These are phyloP conservation scores for Poecile atricapillus DNA, from an alignment of 2,113 vertebrate species.

Conservation along the genomic window DNA sequence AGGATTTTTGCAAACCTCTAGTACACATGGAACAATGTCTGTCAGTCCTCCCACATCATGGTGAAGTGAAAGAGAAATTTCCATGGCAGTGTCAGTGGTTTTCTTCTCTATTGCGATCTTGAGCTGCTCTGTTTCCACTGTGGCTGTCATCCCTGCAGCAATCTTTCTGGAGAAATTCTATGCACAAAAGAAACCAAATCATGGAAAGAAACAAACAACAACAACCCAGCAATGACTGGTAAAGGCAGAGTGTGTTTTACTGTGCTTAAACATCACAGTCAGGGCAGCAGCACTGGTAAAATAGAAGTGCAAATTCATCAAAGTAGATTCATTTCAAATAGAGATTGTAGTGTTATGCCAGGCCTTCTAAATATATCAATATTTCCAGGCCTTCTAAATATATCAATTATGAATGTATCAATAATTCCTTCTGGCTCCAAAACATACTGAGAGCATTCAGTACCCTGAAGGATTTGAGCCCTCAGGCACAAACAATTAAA, in stretches of 20 bases:
- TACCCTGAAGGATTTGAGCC: neutral
- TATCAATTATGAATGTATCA: too few species aligned
- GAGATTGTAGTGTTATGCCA: neutral
- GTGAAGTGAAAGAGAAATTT: conserved; percentile 60
- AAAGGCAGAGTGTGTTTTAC: neutral
- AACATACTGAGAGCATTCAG: neutral
- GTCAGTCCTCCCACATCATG: conserved; percentile 67
- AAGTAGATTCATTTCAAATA: neutral
- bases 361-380: neutral
- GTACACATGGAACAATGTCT: conserved; percentile 57
- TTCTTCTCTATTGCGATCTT: conserved; percentile 52
- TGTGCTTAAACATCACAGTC: neutral
- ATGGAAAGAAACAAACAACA: neutral
- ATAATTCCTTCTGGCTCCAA: neutral
- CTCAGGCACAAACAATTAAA: neutral
- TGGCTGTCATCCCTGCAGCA: conserved; percentile 50
- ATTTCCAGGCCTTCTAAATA: neutral
- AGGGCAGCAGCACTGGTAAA: neutral
- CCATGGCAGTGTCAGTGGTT: conserved; percentile 6
- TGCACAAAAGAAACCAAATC: neutral
- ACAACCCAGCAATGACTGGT: neutral
- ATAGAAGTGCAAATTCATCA: neutral
- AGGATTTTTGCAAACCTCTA: conserved; percentile 68
- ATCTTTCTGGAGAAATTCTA: conserved; percentile 53
- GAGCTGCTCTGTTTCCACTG: conserved; percentile 52